Evolutionary conservation across 2,113 vertebrate species (phyloP).

Genomic region (Pomatostomus ruficeps): DNA sequence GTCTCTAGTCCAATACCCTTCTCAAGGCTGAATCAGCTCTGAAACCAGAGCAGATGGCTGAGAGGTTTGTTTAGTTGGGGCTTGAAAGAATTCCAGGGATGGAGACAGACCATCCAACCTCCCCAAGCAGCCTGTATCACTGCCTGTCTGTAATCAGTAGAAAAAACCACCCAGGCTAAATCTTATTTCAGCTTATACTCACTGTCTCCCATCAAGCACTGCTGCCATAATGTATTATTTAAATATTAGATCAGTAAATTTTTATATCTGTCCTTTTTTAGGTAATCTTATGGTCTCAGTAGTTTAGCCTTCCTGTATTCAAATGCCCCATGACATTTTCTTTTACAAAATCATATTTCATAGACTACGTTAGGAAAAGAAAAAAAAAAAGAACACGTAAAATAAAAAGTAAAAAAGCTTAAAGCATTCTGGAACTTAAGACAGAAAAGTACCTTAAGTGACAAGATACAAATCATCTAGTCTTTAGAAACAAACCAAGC

Average conservation of each 20-base stretch:
- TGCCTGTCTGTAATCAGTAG: neutral
- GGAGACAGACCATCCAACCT: neutral
- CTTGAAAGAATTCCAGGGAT: neutral
- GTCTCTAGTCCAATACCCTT: neutral
- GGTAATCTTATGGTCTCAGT: neutral
- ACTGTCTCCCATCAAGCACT: neutral
- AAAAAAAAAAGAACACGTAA: neutral
- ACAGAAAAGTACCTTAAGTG: neutral
- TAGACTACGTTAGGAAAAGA: neutral
- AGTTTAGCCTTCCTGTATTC: neutral
- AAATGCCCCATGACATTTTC: neutral
- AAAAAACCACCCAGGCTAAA: neutral
- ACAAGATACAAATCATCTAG: neutral
- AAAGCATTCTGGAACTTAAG: neutral
- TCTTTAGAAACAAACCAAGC: neutral
- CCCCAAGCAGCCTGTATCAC: neutral
- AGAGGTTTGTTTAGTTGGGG: neutral
- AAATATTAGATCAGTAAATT: neutral
- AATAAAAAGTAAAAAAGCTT: neutral
- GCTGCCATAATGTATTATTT: neutral
- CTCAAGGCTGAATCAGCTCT: neutral
- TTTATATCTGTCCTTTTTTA: neutral
- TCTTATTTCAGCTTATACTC: neutral
- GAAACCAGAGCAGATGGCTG: neutral
- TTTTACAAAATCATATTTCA: neutral